These are phyloP conservation scores for Limanda limanda DNA, from an alignment of 2,113 vertebrate genomes.

Conservation along the genomic window DNA sequence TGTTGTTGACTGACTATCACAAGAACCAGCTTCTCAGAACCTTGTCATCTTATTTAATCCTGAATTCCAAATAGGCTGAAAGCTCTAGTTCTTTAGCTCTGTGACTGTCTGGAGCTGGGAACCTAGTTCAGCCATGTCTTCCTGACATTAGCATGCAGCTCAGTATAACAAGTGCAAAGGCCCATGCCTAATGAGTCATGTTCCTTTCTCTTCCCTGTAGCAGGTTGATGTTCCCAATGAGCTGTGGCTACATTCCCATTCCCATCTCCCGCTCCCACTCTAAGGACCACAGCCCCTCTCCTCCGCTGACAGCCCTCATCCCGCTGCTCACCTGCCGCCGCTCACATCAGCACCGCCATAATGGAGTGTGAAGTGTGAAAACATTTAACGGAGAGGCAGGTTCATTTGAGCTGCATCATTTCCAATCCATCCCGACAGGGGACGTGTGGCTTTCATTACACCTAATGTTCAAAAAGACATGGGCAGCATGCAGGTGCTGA, in stretches of 20 bases:
- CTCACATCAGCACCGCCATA: slow-evolving; percentile 72
- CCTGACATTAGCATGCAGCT: slow-evolving; percentile 69
- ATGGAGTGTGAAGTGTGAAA: slow-evolving; percentile 82
- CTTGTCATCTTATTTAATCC: not conserved
- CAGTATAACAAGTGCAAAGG: slow-evolving; percentile 63
- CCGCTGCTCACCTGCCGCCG: slow-evolving; percentile 48
- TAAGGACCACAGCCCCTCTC: slow-evolving; percentile 42
- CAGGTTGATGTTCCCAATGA: slow-evolving; percentile 73
- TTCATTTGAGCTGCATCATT: slow-evolving; percentile 80
- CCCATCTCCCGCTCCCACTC: slow-evolving; percentile 53
- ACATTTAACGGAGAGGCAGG: slow-evolving; percentile 79
- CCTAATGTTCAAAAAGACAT: slow-evolving; percentile 76
- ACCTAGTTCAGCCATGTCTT: slow-evolving; percentile 47
- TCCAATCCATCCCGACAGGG: slow-evolving; percentile 74
- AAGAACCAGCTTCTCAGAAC: not conserved
- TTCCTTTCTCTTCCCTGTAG: slow-evolving; percentile 64
- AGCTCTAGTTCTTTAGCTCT: not conserved
- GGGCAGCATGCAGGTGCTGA: slow-evolving; percentile 51
- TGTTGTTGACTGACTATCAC: not conserved
- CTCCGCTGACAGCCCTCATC: slow-evolving; percentile 58
- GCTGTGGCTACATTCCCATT: slow-evolving; percentile 65
- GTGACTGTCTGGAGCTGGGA: slow-evolving; percentile 11
- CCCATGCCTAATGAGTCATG: slow-evolving; percentile 77
- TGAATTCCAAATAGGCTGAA: slow-evolving; percentile 6
- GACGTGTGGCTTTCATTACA: slow-evolving; percentile 79